These are phyloP conservation scores for Enoplosus armatus DNA, from an alignment of 2,797 vertebrate species.

Conservation along the genomic window DNA sequence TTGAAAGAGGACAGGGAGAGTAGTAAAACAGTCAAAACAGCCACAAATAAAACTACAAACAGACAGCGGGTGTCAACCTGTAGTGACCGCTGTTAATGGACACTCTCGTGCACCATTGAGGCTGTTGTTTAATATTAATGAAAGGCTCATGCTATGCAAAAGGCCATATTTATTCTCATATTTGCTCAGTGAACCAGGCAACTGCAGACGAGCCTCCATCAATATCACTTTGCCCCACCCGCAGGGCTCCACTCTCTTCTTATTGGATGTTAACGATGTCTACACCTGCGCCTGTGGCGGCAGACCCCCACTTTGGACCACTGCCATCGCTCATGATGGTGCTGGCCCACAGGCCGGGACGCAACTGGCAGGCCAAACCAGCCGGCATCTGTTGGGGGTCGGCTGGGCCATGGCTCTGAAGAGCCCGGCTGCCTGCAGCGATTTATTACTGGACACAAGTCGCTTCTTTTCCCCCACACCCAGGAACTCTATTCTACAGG, in stretches of 20 bases:
- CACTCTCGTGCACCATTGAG: conserved; percentile 49
- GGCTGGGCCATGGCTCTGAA: conserved; percentile 66
- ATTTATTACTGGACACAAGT: conserved; percentile 82
- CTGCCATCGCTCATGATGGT: conserved; percentile 77
- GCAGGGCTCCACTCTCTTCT: conserved; percentile 63
- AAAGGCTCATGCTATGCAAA: conserved; percentile 74
- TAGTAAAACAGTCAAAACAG: conserved; percentile 42
- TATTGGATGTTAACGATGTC: conserved; percentile 80
- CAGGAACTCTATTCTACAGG: conserved; percentile 72
- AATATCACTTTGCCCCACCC: conserved; percentile 82
- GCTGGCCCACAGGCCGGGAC: conserved; percentile 63
- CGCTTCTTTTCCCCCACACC: conserved; percentile 54
- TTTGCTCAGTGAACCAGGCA: conserved; percentile 80
- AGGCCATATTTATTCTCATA: conserved; percentile 84
- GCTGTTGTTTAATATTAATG: conserved; percentile 81
- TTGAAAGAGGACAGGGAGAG: conserved; percentile 36
- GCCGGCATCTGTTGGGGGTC: conserved; percentile 79
- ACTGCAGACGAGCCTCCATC: conserved; percentile 75
- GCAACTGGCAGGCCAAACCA: conserved; percentile 74
- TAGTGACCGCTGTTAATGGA: conserved; percentile 70
- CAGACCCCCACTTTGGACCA: conserved; percentile 65
- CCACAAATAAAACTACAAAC: conserved; percentile 62
- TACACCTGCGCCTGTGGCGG: conserved; percentile 78
- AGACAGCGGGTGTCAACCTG: conserved; percentile 75
- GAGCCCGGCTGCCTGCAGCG: conserved; percentile 74